These are phyloP conservation scores for Heliopora coerulea DNA, from an alignment of 92 coral and sea anemone genomes.

Conservation along the genomic window DNA sequence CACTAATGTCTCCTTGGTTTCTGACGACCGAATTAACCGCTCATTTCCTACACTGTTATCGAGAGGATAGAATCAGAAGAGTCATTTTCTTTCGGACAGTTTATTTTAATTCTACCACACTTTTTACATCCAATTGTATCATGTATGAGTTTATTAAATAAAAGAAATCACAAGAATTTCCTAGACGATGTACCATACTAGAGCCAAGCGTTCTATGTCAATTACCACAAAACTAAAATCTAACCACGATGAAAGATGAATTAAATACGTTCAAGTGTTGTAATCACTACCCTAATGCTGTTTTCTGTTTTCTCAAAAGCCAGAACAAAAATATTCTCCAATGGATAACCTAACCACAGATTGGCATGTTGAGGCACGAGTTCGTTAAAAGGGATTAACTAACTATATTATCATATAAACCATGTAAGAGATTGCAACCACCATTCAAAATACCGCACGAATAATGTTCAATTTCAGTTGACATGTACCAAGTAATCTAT, in stretches of 20 bases:
- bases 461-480: no score
- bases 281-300: not conserved
- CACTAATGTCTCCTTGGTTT: no score
- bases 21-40: no score
- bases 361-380: conserved; percentile 1
- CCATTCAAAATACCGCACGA: conserved; percentile 14
- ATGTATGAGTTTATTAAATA: conserved; percentile 41
- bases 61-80: not conserved
- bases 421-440: not conserved
- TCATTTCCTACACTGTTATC: no score
- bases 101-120: conserved; percentile 27
- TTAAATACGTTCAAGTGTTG: not conserved
- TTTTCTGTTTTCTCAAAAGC: not conserved
- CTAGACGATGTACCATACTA: not conserved
- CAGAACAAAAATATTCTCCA: not conserved
- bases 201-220: not conserved
- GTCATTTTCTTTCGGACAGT: conserved; percentile 6
- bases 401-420: conserved; percentile 18
- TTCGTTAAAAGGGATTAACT: conserved; percentile 11
- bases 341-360: not conserved
- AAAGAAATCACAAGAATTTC: conserved; percentile 41
- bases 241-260: not conserved
- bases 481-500: conserved; percentile 16
- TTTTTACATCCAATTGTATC: conserved; percentile 43
- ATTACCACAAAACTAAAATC: conserved; percentile 18